Evolutionary conservation across 2,797 vertebrate genomes (phyloP).

Genomic region (Amazona finschi): DNA sequence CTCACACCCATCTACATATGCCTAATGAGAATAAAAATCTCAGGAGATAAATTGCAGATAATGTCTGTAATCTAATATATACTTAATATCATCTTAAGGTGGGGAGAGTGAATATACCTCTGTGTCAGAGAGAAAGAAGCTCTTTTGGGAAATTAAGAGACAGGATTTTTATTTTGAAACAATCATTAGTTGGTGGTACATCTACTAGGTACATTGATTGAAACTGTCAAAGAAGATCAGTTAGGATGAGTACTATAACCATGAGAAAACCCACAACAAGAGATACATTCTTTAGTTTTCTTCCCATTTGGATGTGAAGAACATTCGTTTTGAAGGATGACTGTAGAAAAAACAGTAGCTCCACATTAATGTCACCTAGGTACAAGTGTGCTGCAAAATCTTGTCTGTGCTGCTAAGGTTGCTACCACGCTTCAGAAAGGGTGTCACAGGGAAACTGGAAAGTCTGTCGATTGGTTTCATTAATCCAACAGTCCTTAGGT

Average conservation of each 20-base stretch:
- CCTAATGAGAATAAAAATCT: slow-evolving; percentile 27
- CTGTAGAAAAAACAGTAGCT: slow-evolving; percentile 16
- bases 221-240: background rate
- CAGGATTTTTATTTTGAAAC: slow-evolving; percentile 5
- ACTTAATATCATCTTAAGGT: background rate
- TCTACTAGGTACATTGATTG: background rate
- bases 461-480: background rate
- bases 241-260: background rate
- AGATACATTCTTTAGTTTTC: slow-evolving; percentile 31
- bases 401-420: slow-evolving; percentile 30
- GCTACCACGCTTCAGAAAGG: slow-evolving; percentile 35
- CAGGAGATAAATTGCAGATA: background rate
- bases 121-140: background rate
- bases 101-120: background rate
- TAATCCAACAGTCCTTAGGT: slow-evolving; percentile 29
- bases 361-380: slow-evolving; percentile 23
- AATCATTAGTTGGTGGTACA: background rate
- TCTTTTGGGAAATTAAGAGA: background rate
- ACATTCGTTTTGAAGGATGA: slow-evolving; percentile 17
- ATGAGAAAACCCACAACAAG: background rate
- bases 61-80: background rate
- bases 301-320: slow-evolving; percentile 11
- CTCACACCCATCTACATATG: background rate
- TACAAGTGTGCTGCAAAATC: slow-evolving; percentile 33
- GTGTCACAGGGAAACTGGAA: slow-evolving; percentile 9